Percentiles rank a stretch among this genome's conserved stretches.
These are phyloP conservation scores for Lumbricus terrestris DNA, from an alignment of 2,888 invertebrate genomes.

Conservation along the genomic window DNA sequence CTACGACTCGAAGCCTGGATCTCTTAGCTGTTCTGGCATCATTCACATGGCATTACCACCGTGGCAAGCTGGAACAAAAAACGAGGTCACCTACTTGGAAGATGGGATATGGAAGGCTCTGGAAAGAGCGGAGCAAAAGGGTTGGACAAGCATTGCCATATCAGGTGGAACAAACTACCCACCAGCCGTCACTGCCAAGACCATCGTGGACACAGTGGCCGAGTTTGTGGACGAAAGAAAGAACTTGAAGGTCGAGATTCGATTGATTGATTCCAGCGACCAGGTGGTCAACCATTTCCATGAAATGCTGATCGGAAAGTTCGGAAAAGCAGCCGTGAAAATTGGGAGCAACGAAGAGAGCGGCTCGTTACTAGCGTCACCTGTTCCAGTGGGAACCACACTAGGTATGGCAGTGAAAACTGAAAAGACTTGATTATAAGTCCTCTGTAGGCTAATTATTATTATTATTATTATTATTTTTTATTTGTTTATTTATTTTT, in stretches of 20 bases:
- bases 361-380: neutral
- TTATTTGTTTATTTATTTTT: too few species aligned
- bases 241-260: neutral
- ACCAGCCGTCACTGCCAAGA: neutral
- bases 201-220: neutral
- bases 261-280: neutral
- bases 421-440: neutral
- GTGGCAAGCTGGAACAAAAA: neutral
- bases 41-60: neutral
- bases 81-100: neutral
- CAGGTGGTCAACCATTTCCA: constrained; percentile 11
- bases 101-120: neutral
- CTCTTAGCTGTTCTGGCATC: neutral
- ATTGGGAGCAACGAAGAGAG: neutral
- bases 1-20: constrained; percentile 10
- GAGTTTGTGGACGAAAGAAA: neutral
- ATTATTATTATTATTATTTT: too few species aligned
- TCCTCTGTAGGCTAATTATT: neutral
- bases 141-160: neutral
- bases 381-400: neutral
- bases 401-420: neutral
- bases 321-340: neutral
- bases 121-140: neutral
- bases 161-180: neutral
- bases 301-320: neutral